Conservation (phyloP, 1,140 invertebrate species). For the Bathynomus jamesi region DNA sequence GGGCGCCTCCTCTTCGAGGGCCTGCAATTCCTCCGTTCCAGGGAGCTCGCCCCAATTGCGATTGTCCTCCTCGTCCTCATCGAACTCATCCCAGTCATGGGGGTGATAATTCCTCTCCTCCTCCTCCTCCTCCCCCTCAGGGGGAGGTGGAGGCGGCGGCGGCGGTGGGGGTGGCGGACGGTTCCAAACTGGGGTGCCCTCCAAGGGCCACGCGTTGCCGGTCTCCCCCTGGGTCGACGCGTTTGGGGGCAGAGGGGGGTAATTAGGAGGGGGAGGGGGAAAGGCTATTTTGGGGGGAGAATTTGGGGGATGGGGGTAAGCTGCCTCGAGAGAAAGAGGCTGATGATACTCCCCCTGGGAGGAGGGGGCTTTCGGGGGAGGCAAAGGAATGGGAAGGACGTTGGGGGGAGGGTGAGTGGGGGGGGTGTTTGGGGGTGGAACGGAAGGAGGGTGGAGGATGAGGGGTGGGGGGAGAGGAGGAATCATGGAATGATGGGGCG, state of each 20-base stretch:
- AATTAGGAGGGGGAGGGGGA: conserved; percentile 3
- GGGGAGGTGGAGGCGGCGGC: conserved; percentile 13
- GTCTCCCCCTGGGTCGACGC: conserved; percentile 14
- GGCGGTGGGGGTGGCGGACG: conserved; percentile 11
- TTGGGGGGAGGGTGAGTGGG: not conserved
- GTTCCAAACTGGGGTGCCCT: not conserved
- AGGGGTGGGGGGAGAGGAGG: conserved; percentile 15
- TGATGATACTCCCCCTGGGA: not conserved
- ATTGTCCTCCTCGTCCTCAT: conserved; percentile 28
- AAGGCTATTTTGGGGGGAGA: not conserved
- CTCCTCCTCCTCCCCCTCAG: not conserved
- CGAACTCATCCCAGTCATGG: conserved; percentile 12
- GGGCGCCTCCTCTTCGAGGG: conserved; percentile 2
- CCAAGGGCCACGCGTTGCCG: not conserved
- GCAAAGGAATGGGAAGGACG: not conserved
- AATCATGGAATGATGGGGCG: conserved; percentile 20
- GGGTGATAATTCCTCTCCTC: conserved; percentile 12
- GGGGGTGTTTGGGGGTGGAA: not conserved
- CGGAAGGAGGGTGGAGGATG: not conserved
- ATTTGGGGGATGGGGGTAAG: conserved; percentile 3
- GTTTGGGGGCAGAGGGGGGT: conserved; percentile 9
- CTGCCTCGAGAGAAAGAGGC: conserved; percentile 12
- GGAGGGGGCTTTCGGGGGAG: not conserved
- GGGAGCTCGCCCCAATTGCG: conserved; percentile 35
- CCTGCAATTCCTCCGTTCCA: conserved; percentile 31